Conservation (phyloP, 2,113 vertebrate species). For the Hemiprocne comata region DNA sequence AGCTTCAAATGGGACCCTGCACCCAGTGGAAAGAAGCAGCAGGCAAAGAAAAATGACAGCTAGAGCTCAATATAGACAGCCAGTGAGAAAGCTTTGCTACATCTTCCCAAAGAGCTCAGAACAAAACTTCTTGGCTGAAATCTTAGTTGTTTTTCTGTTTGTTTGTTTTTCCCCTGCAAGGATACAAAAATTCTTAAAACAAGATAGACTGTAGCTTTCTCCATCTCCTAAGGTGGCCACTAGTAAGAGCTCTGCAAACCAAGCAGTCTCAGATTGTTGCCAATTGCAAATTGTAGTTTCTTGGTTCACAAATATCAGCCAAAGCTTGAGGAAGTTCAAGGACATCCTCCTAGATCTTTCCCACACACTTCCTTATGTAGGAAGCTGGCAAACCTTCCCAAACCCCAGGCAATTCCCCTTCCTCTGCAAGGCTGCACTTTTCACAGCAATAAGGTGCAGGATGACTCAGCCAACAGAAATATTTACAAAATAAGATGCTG, state of each 20-base stretch:
- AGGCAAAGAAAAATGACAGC: not conserved
- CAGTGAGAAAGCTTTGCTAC: not conserved
- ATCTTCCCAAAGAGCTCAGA: not conserved
- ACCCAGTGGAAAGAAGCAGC: not conserved
- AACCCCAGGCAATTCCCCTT: not conserved
- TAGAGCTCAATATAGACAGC: not conserved
- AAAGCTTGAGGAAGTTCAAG: not conserved
- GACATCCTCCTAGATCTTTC: not conserved
- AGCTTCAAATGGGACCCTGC: not conserved
- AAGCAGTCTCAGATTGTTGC: not conserved
- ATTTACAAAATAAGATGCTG: not conserved
- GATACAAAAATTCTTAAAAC: not conserved
- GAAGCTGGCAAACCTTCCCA: not conserved
- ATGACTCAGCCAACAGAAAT: not conserved
- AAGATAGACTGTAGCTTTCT: not conserved
- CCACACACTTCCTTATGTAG: fast-evolving
- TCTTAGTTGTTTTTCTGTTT: too few relatives aligned
- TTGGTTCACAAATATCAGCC: not conserved
- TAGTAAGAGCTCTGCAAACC: not conserved
- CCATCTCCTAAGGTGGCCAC: not conserved
- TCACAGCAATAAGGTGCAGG: not conserved
- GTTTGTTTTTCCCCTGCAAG: too few relatives aligned
- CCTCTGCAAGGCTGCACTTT: not conserved
- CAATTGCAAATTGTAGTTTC: not conserved
- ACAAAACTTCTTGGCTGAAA: not conserved